These are phyloP conservation scores for Atta cephalotes DNA, from an alignment of 1,140 invertebrate species.

Conservation along the genomic window DNA sequence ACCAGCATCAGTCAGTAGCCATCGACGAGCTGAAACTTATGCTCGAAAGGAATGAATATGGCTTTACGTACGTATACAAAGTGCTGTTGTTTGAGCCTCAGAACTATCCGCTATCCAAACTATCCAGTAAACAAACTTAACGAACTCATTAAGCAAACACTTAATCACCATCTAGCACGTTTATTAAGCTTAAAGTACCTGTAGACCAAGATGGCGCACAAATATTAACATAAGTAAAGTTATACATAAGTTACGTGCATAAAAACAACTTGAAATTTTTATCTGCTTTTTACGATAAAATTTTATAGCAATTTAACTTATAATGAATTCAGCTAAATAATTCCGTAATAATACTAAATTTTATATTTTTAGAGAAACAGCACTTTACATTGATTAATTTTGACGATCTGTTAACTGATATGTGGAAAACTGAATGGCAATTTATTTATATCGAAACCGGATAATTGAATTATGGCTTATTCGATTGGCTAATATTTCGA, in stretches of 20 bases:
- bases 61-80: slow-evolving; percentile 43
- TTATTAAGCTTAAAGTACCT: slow-evolving; percentile 47
- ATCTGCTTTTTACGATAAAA: background rate
- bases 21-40: slow-evolving; percentile 35
- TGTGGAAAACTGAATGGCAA: background rate
- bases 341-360: background rate
- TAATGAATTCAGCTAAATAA: background rate
- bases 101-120: slow-evolving; percentile 51
- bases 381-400: background rate
- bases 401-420: background rate
- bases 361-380: background rate
- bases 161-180: slow-evolving; percentile 53
- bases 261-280: background rate
- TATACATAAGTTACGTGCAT: background rate
- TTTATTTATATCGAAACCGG: slow-evolving; percentile 12
- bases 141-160: slow-evolving; percentile 52
- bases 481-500: slow-evolving; percentile 17
- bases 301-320: background rate
- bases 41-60: slow-evolving; percentile 39
- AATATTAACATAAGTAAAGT: slow-evolving; percentile 37
- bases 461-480: slow-evolving; percentile 6
- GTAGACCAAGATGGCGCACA: slow-evolving; percentile 30
- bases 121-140: slow-evolving; percentile 57
- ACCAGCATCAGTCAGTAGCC: background rate
- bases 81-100: slow-evolving; percentile 42